These are phyloP conservation scores for Aegotheles bennettii DNA, from an alignment of 2,113 vertebrate species.

Conservation along the genomic window DNA sequence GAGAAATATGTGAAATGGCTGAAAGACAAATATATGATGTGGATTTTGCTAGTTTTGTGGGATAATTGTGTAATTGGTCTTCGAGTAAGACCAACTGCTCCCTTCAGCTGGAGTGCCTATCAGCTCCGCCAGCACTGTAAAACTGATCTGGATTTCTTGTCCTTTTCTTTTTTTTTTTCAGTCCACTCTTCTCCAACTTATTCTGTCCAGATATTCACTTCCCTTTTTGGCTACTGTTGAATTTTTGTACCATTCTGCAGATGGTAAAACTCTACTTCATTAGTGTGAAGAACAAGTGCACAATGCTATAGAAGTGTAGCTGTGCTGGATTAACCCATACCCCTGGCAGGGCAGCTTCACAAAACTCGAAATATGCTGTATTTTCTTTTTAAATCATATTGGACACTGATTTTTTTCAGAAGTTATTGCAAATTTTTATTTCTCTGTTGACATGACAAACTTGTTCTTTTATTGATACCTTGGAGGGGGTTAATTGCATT, in stretches of 20 bases:
- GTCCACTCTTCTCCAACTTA: background rate
- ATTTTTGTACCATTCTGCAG: background rate
- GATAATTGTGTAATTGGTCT: background rate
- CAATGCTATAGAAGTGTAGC: background rate
- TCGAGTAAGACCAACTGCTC: background rate
- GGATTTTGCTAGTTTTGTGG: background rate
- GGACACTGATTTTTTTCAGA: background rate
- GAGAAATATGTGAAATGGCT: background rate
- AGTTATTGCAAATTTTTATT: background rate
- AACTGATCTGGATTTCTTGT: background rate
- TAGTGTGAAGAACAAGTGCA: background rate
- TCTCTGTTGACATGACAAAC: background rate
- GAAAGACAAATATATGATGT: background rate
- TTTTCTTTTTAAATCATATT: background rate
- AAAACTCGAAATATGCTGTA: background rate
- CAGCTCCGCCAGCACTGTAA: background rate
- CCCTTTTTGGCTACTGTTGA: background rate
- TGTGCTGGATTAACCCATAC: background rate
- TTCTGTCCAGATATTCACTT: background rate
- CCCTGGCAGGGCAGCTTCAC: background rate
- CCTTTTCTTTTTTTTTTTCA: background rate
- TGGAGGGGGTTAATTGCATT: background rate
- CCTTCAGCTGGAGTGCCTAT: background rate
- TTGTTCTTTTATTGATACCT: background rate
- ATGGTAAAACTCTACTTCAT: background rate